A percentile compares a stretch with the other conserved stretches of the same genome.
Conservation (phyloP, 2,797 vertebrate species). For the Macroramphosus scolopax region DNA sequence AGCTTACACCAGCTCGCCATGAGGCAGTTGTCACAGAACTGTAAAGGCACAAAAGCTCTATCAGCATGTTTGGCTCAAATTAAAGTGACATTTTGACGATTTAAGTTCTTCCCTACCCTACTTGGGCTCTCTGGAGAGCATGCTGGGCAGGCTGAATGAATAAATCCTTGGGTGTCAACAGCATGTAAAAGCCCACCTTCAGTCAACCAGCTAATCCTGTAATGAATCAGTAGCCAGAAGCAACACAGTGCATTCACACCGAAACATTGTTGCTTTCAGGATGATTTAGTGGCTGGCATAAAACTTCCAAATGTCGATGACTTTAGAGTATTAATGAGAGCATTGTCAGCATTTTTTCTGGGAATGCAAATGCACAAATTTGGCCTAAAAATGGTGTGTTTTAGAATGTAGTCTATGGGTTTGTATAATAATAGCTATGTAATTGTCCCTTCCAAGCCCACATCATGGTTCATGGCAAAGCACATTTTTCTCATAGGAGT, state of each 20-base stretch:
- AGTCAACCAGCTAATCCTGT: constrained; percentile 56
- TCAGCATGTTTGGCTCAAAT: constrained; percentile 59
- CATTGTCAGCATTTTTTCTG: constrained; percentile 19
- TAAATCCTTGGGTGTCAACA: constrained; percentile 54
- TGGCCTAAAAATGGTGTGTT: constrained; percentile 12
- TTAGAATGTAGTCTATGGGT: too few species aligned
- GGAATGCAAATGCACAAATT: constrained; percentile 13
- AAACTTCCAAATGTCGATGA: constrained; percentile 24
- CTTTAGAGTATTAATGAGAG: constrained; percentile 11
- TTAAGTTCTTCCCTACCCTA: constrained; percentile 42
- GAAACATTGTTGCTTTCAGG: constrained; percentile 18
- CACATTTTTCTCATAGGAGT: too few species aligned
- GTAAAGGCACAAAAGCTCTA: constrained; percentile 54
- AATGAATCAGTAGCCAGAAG: constrained; percentile 52
- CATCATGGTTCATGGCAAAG: too few species aligned
- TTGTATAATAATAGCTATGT: too few species aligned
- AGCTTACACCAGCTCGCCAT: constrained; percentile 52
- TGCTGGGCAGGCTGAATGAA: constrained; percentile 43
- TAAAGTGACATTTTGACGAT: constrained; percentile 64
- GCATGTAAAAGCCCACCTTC: constrained; percentile 54
- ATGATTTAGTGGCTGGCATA: constrained; percentile 31
- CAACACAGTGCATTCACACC: constrained; percentile 20
- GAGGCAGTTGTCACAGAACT: constrained; percentile 52
- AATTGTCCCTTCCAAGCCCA: too few species aligned
- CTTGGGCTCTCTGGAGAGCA: constrained; percentile 34